phyloP scores from a whole-genome alignment of 2,797 vertebrate genomes.

The Distichodus sexfasciatus region DNA sequence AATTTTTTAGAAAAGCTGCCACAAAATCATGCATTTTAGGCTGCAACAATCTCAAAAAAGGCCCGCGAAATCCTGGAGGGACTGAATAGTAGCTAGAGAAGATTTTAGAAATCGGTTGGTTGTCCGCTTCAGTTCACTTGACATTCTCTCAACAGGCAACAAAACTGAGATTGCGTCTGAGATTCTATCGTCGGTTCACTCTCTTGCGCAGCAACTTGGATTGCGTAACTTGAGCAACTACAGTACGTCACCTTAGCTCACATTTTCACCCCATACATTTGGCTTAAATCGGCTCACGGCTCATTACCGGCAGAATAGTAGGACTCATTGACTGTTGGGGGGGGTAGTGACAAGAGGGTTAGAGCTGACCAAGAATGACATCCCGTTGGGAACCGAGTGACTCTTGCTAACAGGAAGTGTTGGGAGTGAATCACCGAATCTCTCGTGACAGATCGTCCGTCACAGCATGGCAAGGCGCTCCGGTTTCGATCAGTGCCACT shows the following conservation, averaged over 20 bases:
- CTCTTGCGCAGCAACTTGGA: not conserved
- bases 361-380: not conserved
- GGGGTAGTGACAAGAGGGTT: not conserved
- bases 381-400: no score
- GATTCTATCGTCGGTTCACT: not conserved
- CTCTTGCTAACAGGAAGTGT: constrained; percentile 18
- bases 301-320: no score
- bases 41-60: no score
- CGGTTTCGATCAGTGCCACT: not conserved
- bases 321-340: no score
- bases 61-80: no score
- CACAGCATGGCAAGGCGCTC: constrained; percentile 10
- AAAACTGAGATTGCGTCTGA: not conserved
- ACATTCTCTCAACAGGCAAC: constrained; percentile 1
- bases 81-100: not conserved
- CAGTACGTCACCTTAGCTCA: not conserved
- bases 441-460: not conserved
- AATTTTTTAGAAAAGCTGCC: no score
- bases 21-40: no score
- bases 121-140: not conserved
- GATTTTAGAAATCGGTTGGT: constrained; percentile 1
- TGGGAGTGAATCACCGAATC: constrained; percentile 12
- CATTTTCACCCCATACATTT: not conserved
- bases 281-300: not conserved
- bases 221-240: not conserved